Percentiles rank a stretch among this genome's conserved stretches.
These are phyloP conservation scores for Graphium colonna DNA, from an alignment of 2,888 invertebrate genomes.

Conservation along the genomic window DNA sequence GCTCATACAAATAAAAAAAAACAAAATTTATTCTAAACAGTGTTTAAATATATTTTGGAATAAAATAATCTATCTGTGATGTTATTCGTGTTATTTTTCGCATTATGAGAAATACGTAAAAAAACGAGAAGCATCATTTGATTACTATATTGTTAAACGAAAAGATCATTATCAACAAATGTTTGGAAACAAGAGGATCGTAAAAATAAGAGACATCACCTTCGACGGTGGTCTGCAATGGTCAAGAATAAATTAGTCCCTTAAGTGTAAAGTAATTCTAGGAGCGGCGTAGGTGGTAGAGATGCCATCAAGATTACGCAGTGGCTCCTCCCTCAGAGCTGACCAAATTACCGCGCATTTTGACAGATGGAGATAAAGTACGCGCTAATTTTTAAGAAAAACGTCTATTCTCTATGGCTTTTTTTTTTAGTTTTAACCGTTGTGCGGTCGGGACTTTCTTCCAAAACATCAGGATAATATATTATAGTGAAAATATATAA, in stretches of 20 bases:
- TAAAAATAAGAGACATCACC: constrained; percentile 1
- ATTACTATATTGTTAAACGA: neutral
- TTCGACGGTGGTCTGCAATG: constrained; percentile 38
- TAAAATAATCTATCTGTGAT: too few relatives aligned
- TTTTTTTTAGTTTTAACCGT: neutral
- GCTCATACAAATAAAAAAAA: too few relatives aligned
- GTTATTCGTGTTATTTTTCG: too few relatives aligned
- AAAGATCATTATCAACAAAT: neutral
- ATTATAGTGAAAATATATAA: constrained; percentile 4
- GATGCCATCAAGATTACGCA: constrained; percentile 42
- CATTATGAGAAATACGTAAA: too few relatives aligned
- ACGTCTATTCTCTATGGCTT: neutral
- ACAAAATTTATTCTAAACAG: too few relatives aligned
- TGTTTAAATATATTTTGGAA: too few relatives aligned
- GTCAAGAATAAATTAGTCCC: constrained; percentile 29
- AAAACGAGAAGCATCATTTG: too few relatives aligned
- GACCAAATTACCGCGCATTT: constrained; percentile 46
- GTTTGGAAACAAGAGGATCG: neutral
- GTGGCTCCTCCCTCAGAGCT: constrained; percentile 36
- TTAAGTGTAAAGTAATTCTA: constrained; percentile 35
- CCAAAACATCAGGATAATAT: neutral
- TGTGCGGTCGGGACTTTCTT: neutral
- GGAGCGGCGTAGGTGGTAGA: constrained; percentile 48
- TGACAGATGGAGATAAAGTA: constrained; percentile 58
- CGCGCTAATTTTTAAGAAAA: neutral